Evolutionary conservation across 2,113 vertebrate genomes (phyloP).

Genomic region (Coturnix japonica): DNA sequence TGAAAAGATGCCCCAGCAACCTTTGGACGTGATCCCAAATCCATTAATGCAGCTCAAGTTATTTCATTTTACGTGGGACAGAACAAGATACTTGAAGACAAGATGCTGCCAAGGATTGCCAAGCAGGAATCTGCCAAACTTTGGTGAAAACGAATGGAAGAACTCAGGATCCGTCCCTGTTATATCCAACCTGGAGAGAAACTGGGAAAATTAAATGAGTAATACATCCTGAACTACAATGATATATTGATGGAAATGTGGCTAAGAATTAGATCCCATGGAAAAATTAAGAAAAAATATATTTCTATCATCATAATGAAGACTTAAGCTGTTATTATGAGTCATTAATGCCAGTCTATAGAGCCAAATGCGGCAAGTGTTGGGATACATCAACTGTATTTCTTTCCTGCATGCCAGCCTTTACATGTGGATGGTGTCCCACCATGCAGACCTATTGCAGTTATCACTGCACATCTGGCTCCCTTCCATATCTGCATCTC

Average conservation of each 20-base stretch:
- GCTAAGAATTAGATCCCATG: background rate
- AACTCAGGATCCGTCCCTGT: background rate
- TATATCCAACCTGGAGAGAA: constrained; percentile 20
- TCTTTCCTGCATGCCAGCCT: background rate
- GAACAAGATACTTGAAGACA: background rate
- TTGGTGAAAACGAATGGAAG: background rate
- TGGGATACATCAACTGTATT: background rate
- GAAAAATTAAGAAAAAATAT: constrained; percentile 21
- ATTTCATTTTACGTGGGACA: constrained; percentile 52
- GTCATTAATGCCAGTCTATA: background rate
- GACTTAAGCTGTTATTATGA: background rate
- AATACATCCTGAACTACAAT: constrained; percentile 32
- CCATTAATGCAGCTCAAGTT: constrained; percentile 28
- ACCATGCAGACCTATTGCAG: rapidly evolving
- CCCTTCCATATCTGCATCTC: background rate
- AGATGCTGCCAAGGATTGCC: constrained; percentile 16
- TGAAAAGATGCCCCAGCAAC: constrained; percentile 66
- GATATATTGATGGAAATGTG: background rate
- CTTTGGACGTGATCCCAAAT: constrained; percentile 50
- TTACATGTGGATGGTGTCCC: rapidly evolving
- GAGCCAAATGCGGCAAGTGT: background rate
- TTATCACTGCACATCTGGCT: background rate
- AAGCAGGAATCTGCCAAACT: background rate
- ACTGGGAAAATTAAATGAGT: constrained; percentile 33
- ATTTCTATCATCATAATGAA: background rate